Evolutionary conservation across 2,888 invertebrate species (phyloP), one percentile per base, ranked within the genome.

Genomic region (Lydus trimaculatus): DNA sequence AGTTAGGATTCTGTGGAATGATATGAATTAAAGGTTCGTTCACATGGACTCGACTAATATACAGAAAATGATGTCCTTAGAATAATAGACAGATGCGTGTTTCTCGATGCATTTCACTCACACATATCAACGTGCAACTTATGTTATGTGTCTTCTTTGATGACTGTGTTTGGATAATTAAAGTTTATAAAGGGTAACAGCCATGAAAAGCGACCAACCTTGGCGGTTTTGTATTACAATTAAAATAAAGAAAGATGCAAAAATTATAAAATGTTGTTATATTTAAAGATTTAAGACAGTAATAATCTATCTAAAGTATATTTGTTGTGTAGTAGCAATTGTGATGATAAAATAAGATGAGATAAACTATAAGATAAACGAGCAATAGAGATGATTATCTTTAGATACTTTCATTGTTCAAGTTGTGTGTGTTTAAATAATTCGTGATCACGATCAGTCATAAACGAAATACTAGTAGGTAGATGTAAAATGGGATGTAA

Each of bases 41-140:
- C 43, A 43, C 43, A 43, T 8, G 17, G 8, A 9, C 33, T 33
- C 33, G 72, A 65, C 69, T 75, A 75, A 76, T 72, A 72, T 74
- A 74, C 74, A 76, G 76, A 76, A 76, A 76, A 76, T 75, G 75
- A 73, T 73, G 64, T 69, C 66, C 62, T 60, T 43, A 58, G 28
- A 36, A 36, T 74, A 72, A 72, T 72, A 67, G 65, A 71, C 65
- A 69, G 72, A 75, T 76, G 76, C 76, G 73, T 76, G 75, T 73
- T 75, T 73, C 65, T 68, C 66, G 68, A 70, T 74, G 73, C 74
- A 74, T 73, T 71, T 73, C 73, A 73, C 67, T 60, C 67, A 69
- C 66, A 67, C 65, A 65, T 64, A 69, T 62, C 28, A 28, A 69
- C 64, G 4, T n/a, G 17, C 17, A 43, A 43, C 17, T 43, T 43